phyloP scores from a whole-genome alignment of 2,797 vertebrate genomes.

The Limnodromus scolopaceus region DNA sequence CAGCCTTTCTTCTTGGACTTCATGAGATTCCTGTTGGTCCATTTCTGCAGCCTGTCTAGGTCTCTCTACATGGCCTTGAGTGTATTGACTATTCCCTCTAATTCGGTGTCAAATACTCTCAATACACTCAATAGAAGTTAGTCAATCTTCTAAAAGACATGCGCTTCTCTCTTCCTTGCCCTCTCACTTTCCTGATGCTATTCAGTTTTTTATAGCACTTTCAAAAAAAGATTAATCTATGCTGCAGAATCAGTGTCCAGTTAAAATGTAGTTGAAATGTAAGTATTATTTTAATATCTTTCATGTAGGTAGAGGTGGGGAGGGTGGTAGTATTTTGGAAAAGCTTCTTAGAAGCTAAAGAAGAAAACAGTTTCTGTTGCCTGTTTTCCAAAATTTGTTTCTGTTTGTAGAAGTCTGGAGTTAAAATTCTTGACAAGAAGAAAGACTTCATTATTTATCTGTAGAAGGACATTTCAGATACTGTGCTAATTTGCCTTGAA shows the following conservation, averaged over 20 bases:
- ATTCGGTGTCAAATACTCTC: not conserved
- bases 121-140: not conserved
- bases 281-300: not conserved
- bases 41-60: not conserved
- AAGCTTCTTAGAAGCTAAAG: not conserved
- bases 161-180: not conserved
- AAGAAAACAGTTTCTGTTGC: not conserved
- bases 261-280: not conserved
- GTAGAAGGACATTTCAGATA: not conserved
- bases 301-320: accelerated
- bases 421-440: not conserved
- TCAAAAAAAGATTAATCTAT: not conserved
- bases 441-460: not conserved
- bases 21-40: not conserved
- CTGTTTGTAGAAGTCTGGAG: not conserved
- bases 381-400: not conserved
- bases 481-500: not conserved
- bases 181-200: not conserved
- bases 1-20: not conserved
- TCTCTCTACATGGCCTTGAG: not conserved
- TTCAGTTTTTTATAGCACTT: not conserved
- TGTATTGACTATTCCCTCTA: not conserved
- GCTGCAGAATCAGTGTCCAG: not conserved
- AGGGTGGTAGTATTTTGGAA: not conserved
- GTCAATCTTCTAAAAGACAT: not conserved